Conservation (phyloP, 2,113 vertebrate species). For the Myxocyprinus asiaticus region DNA sequence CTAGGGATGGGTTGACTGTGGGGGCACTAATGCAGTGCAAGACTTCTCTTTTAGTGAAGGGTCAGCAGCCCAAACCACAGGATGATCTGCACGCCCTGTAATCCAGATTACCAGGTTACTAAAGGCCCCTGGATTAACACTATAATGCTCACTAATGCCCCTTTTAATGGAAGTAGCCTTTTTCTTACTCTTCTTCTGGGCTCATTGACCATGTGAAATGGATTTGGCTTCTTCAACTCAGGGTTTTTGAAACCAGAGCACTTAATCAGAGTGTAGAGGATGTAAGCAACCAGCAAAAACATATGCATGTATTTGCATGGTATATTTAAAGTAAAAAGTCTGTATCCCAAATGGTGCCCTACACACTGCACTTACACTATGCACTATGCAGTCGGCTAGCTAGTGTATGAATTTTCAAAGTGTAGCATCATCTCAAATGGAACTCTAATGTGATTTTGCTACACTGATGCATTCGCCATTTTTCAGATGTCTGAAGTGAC, state of each 20-base stretch:
- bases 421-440: too few relatives aligned
- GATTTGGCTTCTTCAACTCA: background rate
- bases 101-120: slow-evolving; percentile 69
- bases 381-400: too few relatives aligned
- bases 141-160: slow-evolving; percentile 71
- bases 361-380: too few relatives aligned
- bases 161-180: slow-evolving; percentile 62
- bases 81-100: slow-evolving; percentile 60
- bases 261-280: too few relatives aligned
- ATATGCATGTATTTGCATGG: too few relatives aligned
- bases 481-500: too few relatives aligned
- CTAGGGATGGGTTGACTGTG: background rate
- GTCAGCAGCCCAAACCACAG: slow-evolving; percentile 46
- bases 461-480: too few relatives aligned
- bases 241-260: background rate
- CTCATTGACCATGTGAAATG: slow-evolving; percentile 4
- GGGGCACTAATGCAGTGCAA: slow-evolving; percentile 6
- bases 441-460: too few relatives aligned
- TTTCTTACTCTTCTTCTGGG: slow-evolving; percentile 31
- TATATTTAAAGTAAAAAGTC: too few relatives aligned
- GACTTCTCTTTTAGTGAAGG: background rate
- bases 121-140: slow-evolving; percentile 63
- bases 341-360: too few relatives aligned
- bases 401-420: too few relatives aligned
- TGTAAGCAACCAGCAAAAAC: too few relatives aligned